Base-by-base conservation (phyloP, 2,888 invertebrate species). In the Strigamia maritima region DNA sequence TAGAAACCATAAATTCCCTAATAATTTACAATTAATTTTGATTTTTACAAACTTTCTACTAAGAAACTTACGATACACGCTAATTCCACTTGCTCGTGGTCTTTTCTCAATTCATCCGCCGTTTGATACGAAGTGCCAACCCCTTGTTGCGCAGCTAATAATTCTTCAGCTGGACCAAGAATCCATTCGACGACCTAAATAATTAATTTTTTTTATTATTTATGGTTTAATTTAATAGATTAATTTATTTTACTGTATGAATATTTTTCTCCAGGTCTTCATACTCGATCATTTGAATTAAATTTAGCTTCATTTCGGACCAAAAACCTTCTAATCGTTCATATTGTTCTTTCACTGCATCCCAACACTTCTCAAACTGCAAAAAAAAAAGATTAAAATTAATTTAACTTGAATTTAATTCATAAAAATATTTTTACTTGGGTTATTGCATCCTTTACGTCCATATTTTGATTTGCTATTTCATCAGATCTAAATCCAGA, bases 1-100 rank as follows among this genome's bases (percentile, higher is more conserved):
- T 93, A 93, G 83, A 91, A 90, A 16, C 92, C 92, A 83, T 93
- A 93, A 0, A 93, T 92, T 83, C 93, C 92, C 90, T 90, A 81
- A 28, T 8, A 24, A 19, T n/a, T 75, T 14, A 26, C 40, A 19
- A 38, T 31, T 28, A 24, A 16, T 16, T 54, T 60, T 16, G 2
- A 49, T 19, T 49, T 49, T 35, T 26, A 77, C 8, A 28, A 77
- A 54, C 10, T 14, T 22, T 31, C 19, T 38, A 12, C 14, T 1
- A 35, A 24, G 26, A n/a, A 60, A 83, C 86, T 84, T 84, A 90
- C 90, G 84, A 92, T 90, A 84, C 93, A 93, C 84, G 92, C 90
- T 82, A 93, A 86, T 84, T 93, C 92, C 77, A 94, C 87, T 76
- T 90, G 89, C 84, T 93, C 93, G 84, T 94, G 93, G 81, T 92